Evolutionary conservation across 2,888 invertebrate genomes (phyloP).

Genomic region (Aethes cnicana): DNA sequence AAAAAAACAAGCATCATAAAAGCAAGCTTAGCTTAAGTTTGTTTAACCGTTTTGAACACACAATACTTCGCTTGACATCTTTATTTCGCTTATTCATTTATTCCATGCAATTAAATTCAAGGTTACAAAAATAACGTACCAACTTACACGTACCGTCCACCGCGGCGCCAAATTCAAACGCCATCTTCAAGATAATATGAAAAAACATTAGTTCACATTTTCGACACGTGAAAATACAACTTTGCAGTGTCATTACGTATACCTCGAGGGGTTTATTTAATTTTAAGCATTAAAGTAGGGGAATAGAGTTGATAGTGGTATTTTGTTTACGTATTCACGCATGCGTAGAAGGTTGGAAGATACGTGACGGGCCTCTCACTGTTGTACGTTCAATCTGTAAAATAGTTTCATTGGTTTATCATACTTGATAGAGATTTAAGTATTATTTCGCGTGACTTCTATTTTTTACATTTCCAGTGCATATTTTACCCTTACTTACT

Average conservation of each 20-base stretch:
- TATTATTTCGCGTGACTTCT: too few species aligned
- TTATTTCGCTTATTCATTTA: slow-evolving; percentile 12
- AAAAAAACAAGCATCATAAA: too few species aligned
- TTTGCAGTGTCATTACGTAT: slow-evolving; percentile 2
- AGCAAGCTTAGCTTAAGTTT: too few species aligned
- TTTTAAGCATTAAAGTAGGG: not conserved
- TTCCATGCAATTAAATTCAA: slow-evolving; percentile 15
- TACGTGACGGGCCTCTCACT: slow-evolving; percentile 21
- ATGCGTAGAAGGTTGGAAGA: slow-evolving; percentile 19
- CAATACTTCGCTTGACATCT: slow-evolving; percentile 4
- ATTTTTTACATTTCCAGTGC: too few species aligned
- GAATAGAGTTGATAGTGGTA: not conserved
- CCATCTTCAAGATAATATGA: not conserved
- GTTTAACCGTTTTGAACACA: not conserved
- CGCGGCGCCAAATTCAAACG: slow-evolving; percentile 5
- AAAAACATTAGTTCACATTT: not conserved
- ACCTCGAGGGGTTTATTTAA: slow-evolving; percentile 2
- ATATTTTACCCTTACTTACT: too few species aligned
- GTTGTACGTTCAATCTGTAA: too few species aligned
- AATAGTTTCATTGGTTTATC: too few species aligned
- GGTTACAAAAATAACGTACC: slow-evolving; percentile 4
- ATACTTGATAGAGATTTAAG: too few species aligned
- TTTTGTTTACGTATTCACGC: slow-evolving; percentile 8
- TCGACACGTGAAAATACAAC: not conserved
- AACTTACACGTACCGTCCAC: not conserved